A percentile compares a stretch with the other conserved stretches of the same genome.
Evolutionary conservation across 2,797 vertebrate species (phyloP).

Genomic region (Pitangus sulphuratus): DNA sequence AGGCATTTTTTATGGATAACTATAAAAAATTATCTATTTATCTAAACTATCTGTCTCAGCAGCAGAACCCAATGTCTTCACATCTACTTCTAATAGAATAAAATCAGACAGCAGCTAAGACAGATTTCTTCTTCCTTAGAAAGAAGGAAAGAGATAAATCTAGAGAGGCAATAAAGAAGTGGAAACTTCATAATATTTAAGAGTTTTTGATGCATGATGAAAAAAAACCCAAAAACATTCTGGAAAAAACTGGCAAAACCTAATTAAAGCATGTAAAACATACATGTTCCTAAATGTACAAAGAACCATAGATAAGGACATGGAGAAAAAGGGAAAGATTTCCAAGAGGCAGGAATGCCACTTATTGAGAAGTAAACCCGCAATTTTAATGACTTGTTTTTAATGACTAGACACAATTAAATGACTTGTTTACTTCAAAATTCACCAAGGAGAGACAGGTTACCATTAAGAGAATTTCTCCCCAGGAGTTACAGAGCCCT

Average conservation of each 20-base stretch:
- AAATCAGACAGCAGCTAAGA: neutral
- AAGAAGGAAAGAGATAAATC: neutral
- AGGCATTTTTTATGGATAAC: neutral
- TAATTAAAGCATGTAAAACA: neutral
- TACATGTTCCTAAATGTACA: neutral
- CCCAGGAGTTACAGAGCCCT: neutral
- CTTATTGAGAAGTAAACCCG: neutral
- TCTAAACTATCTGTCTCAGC: neutral
- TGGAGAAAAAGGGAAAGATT: neutral
- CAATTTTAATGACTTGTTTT: neutral
- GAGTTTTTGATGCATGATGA: neutral
- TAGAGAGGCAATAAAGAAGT: neutral
- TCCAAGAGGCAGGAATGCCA: neutral
- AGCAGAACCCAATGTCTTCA: neutral
- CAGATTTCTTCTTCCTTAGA: neutral
- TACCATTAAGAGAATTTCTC: slow-evolving; percentile 49
- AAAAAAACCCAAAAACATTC: neutral
- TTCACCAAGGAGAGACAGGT: slow-evolving; percentile 54
- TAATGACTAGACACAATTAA: slow-evolving; percentile 7
- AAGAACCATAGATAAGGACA: neutral
- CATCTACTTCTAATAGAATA: neutral
- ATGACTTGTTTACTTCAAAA: slow-evolving; percentile 58
- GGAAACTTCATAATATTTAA: neutral
- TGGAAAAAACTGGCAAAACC: neutral
- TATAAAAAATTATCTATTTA: neutral